Percentiles rank a stretch among this genome's conserved stretches.
Evolutionary conservation across 1,140 invertebrate genomes (phyloP).

Genomic region (Frieseomelitta varia): DNA sequence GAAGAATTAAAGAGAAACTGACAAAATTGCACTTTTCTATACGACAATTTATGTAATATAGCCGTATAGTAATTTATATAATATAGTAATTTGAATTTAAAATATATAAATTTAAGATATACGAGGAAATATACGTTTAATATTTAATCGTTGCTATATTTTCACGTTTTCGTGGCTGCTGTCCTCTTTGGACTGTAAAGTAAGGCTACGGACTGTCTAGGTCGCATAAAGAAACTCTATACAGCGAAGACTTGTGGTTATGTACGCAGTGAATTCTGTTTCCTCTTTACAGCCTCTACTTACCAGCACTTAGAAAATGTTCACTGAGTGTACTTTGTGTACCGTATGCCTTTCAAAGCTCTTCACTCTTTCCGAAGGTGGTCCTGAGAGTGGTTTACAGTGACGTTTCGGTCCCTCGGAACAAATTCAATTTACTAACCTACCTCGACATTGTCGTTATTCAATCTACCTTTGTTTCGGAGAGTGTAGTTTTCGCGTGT

Average conservation of each 20-base stretch:
- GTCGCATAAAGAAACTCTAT: conserved; percentile 11
- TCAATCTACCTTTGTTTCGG: conserved; percentile 27
- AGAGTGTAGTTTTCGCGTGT: not conserved
- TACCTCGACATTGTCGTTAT: conserved; percentile 30
- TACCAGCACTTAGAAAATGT: conserved; percentile 63
- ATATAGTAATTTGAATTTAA: too few relatives aligned
- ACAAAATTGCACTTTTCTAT: not conserved
- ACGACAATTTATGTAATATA: not conserved
- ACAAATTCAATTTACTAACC: conserved; percentile 58
- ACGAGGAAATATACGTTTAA: not conserved
- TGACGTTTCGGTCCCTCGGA: conserved; percentile 24
- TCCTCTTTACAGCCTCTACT: conserved; percentile 56
- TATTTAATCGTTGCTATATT: not conserved
- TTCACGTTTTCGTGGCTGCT: conserved; percentile 12
- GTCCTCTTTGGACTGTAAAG: conserved; percentile 61
- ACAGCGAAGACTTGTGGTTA: conserved; percentile 18
- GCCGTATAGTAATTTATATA: too few relatives aligned
- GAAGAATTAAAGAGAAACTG: not conserved
- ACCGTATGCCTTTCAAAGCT: conserved; percentile 39
- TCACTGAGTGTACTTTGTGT: conserved; percentile 58
- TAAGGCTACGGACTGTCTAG: conserved; percentile 38
- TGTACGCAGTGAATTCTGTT: conserved; percentile 32
- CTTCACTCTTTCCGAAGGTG: conserved; percentile 42
- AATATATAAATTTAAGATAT: too few relatives aligned
- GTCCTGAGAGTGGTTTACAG: conserved; percentile 38